Percentiles rank a stretch among this genome's conserved stretches.
Evolutionary conservation across 1,140 invertebrate species (phyloP).

Genomic region (Drosophila truncata): DNA sequence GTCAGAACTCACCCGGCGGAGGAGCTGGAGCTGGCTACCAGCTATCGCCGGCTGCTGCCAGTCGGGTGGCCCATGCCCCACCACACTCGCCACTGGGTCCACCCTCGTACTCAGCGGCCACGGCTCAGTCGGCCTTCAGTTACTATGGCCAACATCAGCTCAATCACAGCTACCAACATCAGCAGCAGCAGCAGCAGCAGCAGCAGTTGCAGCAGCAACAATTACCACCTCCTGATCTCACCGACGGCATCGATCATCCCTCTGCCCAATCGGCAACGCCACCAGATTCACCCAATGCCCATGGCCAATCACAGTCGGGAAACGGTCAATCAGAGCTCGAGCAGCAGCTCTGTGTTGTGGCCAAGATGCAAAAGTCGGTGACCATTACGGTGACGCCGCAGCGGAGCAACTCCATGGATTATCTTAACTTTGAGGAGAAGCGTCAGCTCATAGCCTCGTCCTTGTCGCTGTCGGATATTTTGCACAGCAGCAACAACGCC

Average conservation of each 20-base stretch:
- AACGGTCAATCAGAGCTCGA: constrained; percentile 51
- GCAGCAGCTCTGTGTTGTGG: constrained; percentile 81
- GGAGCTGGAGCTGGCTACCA: constrained; percentile 55
- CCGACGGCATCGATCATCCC: constrained; percentile 66
- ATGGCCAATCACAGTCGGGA: constrained; percentile 8
- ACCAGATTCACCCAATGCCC: constrained; percentile 46
- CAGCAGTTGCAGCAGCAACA: constrained; percentile 54
- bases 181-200: constrained; percentile 63
- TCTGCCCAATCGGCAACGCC: constrained; percentile 38
- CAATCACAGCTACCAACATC: constrained; percentile 61
- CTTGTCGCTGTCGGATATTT: constrained; percentile 93
- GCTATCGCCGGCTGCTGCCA: constrained; percentile 68
- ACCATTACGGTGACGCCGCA: constrained; percentile 89
- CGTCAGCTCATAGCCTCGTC: constrained; percentile 94
- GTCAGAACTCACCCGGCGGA: constrained; percentile 18
- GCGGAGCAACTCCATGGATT: constrained; percentile 94
- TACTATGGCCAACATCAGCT: constrained; percentile 64
- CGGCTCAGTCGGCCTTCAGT: constrained; percentile 64
- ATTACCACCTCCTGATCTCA: constrained; percentile 64
- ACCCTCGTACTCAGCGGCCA: constrained; percentile 73
- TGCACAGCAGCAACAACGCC: constrained; percentile 90
- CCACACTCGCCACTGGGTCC: constrained; percentile 59
- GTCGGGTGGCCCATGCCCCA: constrained; percentile 64
- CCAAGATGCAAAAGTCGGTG: constrained; percentile 87
- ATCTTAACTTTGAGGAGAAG: constrained; percentile 96